Conservation (phyloP, 2,113 vertebrate species). For the Colinus virginianus region DNA sequence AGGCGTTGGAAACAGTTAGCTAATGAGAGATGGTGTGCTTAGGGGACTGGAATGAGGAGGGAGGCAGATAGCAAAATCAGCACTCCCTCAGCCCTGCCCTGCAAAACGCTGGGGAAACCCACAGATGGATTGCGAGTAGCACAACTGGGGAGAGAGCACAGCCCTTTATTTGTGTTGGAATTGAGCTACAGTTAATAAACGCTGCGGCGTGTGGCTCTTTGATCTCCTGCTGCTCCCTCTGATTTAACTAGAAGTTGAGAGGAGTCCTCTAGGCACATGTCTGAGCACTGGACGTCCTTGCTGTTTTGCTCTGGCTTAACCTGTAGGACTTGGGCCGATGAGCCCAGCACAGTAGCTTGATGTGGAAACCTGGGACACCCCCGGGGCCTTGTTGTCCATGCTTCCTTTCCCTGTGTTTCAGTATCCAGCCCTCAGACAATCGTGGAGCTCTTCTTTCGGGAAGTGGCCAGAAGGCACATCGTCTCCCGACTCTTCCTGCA, state of each 20-base stretch:
- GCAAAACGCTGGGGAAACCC: neutral
- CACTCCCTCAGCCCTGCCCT: neutral
- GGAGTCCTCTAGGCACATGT: neutral
- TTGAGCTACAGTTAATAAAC: slow-evolving; percentile 28
- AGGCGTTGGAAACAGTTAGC: neutral
- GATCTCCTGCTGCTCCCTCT: slow-evolving; percentile 46
- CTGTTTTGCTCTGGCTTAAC: neutral
- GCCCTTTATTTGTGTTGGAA: neutral
- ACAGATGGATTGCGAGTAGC: neutral
- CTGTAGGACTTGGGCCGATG: neutral
- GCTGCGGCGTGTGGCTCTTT: neutral
- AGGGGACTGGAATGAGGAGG: neutral
- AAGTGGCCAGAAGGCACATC: slow-evolving; percentile 85
- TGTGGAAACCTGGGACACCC: neutral
- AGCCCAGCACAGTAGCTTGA: neutral
- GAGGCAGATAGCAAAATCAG: neutral
- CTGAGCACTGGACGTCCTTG: neutral
- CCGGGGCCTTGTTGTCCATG: neutral
- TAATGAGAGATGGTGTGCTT: neutral
- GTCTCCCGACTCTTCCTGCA: slow-evolving; percentile 87
- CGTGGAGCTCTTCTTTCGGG: slow-evolving; percentile 95
- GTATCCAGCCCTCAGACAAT: slow-evolving; percentile 89
- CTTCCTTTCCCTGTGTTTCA: slow-evolving; percentile 25
- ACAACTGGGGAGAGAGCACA: neutral
- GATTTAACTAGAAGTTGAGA: neutral